phyloP scores from a whole-genome alignment of 2,113 vertebrate species.

The Phrynocephalus versicolor region DNA sequence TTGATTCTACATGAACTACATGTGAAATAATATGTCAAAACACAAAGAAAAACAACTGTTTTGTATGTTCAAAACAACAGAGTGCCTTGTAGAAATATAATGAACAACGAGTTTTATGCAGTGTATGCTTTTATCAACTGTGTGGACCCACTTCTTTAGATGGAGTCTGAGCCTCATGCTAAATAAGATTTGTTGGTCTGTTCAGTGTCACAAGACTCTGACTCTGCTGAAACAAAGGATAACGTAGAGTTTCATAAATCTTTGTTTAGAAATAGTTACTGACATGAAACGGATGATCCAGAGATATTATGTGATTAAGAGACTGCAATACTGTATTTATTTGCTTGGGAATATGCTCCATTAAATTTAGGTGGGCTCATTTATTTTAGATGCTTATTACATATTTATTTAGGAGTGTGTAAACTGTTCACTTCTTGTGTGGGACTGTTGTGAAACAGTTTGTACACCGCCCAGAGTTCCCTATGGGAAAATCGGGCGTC shows the following conservation, averaged over 20 bases:
- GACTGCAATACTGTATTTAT: not conserved
- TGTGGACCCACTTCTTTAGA: too few species aligned
- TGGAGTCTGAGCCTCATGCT: too few species aligned
- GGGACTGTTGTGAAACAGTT: not conserved
- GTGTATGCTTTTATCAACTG: too few species aligned
- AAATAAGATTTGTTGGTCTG: too few species aligned
- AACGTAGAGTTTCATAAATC: not conserved
- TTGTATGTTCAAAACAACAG: not conserved
- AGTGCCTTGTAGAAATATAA: not conserved
- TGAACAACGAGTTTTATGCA: too few species aligned
- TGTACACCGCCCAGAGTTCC: too few species aligned
- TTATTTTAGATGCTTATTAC: too few species aligned
- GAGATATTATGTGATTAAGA: not conserved
- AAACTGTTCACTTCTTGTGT: not conserved
- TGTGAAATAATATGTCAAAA: not conserved
- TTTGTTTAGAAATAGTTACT: constrained; percentile 20
- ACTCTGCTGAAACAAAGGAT: too few species aligned
- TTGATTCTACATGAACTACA: constrained; percentile 6
- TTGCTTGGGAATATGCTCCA: not conserved
- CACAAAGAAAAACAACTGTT: constrained; percentile 8
- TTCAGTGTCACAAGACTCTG: too few species aligned
- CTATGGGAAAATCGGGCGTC: too few species aligned
- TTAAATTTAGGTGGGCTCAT: not conserved
- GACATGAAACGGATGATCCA: not conserved
- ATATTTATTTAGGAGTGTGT: too few species aligned